Evolutionary conservation across 2,888 invertebrate genomes (phyloP), one percentile per base, ranked within the genome.

Genomic region (Campoplex capitator): DNA sequence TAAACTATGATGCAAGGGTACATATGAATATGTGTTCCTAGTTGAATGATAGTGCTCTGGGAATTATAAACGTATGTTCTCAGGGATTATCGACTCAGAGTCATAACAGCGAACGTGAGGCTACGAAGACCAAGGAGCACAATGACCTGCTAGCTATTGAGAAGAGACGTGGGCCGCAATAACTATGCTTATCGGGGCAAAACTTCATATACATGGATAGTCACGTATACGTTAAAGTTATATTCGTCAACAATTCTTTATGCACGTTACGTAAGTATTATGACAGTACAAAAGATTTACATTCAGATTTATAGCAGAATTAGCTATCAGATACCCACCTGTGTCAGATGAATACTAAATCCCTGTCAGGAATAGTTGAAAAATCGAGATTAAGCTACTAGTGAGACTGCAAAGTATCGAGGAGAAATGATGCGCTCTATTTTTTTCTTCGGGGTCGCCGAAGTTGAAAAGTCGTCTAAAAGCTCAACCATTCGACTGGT

Each of bases 211-310:
- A 32, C 48, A 32, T 48, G 51, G 48, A 11, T 71, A 51, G 71
- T 71, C 71, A 71, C 51, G 71, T 71, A 71, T 42, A 51, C 71
- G 51, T 32, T 71, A 9, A 32, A 51, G 71, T 51, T 51, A 71
- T 9, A 71, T 51, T 51, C 51, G 32, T 32, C n/a, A n/a, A 51
- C n/a, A 32, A 51, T 35, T 71, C 11, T 32, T 28, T 23, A 1
- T n/a, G n/a, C 35, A 42, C 67, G 18, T n/a, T 38, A 32, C 38
- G 13, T 68, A 68, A 23, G 11, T 3, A 48, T 51, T 45, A 45
- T 45, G 11, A 2, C 11, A 35, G 51, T 35, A 32, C 1, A 51
- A 13, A 32, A 35, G 9, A 9, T 51, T 42, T 32, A 18, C 51
- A n/a, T 45, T 18, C 11, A 35, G 35, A 51, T 32, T 71, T 48